Percentiles rank a stretch among this genome's conserved stretches.
These are phyloP conservation scores for Cynopterus sphinx DNA, from an alignment of 2,797 vertebrate genomes.

Conservation along the genomic window DNA sequence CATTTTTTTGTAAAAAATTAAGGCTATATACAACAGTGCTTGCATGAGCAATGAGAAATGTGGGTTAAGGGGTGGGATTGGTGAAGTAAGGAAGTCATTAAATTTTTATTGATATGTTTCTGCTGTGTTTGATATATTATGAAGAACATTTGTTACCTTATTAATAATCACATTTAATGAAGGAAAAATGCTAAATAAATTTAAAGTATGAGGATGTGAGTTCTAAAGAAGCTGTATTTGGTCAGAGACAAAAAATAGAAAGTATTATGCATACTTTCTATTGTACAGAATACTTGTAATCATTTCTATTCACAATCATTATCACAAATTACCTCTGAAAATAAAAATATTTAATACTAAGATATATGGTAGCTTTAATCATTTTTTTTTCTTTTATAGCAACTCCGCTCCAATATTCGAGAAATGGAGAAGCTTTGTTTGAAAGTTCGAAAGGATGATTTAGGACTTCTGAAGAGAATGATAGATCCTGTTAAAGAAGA, in stretches of 20 bases:
- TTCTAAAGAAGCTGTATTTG: conserved; percentile 27
- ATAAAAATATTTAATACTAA: conserved; percentile 42
- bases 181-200: conserved; percentile 8
- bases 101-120: conserved; percentile 32
- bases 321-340: conserved; percentile 33
- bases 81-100: neutral
- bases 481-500: conserved; percentile 91
- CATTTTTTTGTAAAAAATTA: neutral
- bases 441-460: conserved; percentile 90
- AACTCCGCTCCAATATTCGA: conserved; percentile 93
- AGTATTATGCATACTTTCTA: neutral
- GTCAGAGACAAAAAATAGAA: conserved; percentile 6
- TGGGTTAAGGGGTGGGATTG: neutral
- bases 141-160: conserved; percentile 9
- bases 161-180: conserved; percentile 19
- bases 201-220: conserved; percentile 9
- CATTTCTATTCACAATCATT: conserved; percentile 4
- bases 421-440: conserved; percentile 97
- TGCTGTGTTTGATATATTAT: conserved; percentile 6
- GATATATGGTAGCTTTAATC: neutral
- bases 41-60: neutral
- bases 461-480: conserved; percentile 87
- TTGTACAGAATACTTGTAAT: neutral
- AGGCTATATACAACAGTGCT: neutral
- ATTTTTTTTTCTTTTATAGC: conserved; percentile 84